Evolutionary conservation across 2,113 vertebrate species (phyloP), one percentile per base, ranked within the genome.

Genomic region (Sorex fumeus): DNA sequence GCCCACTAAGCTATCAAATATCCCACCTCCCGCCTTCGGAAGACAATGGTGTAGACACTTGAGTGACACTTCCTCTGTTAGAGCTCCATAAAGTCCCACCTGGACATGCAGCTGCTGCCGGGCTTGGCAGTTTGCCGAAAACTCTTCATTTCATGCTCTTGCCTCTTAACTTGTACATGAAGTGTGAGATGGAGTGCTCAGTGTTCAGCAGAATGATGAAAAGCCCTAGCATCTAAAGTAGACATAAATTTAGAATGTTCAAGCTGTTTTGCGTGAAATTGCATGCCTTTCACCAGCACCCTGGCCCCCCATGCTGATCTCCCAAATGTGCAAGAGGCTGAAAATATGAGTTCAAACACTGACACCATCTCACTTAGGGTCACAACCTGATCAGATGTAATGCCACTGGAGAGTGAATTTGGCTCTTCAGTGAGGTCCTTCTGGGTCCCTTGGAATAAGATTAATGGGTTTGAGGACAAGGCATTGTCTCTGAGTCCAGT

Each of bases 71-170:
- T 97, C 93, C 94, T 21, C 88, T 90, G 18, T 93, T 78, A 85
- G 83, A 83, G 45, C 88, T 34, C 74, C 32, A 90, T 77, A 93
- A 96, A 89, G 90, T 86, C 40, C 92, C 94, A 97, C 94, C 92
- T 97, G 97, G 91, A 66, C 91, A 28, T 71, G 53, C 95, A 97
- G 94, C 93, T 97, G 93, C 91, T 83, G 45, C 21, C 74, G 87
- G 78, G 69, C 16, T 93, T 93, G 94, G 84, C 18, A 36, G 6
- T 78, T 84, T 95, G 93, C 87, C 96, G 88, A 60, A 32, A 83
- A 40, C 83, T 92, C 85, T 89, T 95, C 92, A 93, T 95, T 96
- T 93, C 77, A 90, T 28, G 78, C 30, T 66, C 72, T 69, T 87
- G 77, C 78, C 85, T 96, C 77, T 70, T 69, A 50, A 32, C 74